phyloP scores from a whole-genome alignment of 2,113 vertebrate genomes.

The Chloroceryle aenea region DNA sequence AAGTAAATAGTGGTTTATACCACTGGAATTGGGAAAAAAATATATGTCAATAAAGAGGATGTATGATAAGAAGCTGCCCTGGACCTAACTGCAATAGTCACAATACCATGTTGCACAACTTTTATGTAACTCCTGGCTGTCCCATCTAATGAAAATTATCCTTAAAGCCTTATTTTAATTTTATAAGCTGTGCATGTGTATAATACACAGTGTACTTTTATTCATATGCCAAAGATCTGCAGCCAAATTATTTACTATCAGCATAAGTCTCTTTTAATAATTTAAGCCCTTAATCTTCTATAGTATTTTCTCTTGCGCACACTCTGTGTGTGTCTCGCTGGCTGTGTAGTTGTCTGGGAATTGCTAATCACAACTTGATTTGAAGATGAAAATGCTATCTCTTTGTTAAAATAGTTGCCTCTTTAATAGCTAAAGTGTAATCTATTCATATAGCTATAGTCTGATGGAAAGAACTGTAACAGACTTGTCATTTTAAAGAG shows the following conservation, averaged over 20 bases:
- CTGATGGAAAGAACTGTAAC: not conserved
- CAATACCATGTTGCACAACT: not conserved
- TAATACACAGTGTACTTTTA: slow-evolving; percentile 15
- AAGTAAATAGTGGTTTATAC: not conserved
- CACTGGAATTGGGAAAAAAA: not conserved
- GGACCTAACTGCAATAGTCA: not conserved
- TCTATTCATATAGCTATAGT: not conserved
- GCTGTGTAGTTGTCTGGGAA: not conserved
- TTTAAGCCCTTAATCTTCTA: slow-evolving; percentile 64
- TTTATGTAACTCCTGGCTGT: slow-evolving; percentile 5
- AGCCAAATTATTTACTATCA: slow-evolving; percentile 22
- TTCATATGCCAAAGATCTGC: slow-evolving; percentile 20
- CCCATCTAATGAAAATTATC: not conserved
- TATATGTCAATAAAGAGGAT: not conserved
- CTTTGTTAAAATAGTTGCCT: not conserved
- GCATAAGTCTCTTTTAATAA: slow-evolving; percentile 39
- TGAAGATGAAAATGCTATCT: not conserved
- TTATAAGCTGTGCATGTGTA: slow-evolving; percentile 21
- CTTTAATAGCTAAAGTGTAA: not conserved
- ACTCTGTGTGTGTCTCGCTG: not conserved
- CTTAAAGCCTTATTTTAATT: slow-evolving; percentile 11
- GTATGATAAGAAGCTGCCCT: not conserved
- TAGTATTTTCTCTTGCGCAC: not conserved
- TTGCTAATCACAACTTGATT: not conserved
- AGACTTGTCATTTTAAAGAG: not conserved